Evolutionary conservation across 2,113 vertebrate genomes (phyloP).

Genomic region (Brachirus orientalis): DNA sequence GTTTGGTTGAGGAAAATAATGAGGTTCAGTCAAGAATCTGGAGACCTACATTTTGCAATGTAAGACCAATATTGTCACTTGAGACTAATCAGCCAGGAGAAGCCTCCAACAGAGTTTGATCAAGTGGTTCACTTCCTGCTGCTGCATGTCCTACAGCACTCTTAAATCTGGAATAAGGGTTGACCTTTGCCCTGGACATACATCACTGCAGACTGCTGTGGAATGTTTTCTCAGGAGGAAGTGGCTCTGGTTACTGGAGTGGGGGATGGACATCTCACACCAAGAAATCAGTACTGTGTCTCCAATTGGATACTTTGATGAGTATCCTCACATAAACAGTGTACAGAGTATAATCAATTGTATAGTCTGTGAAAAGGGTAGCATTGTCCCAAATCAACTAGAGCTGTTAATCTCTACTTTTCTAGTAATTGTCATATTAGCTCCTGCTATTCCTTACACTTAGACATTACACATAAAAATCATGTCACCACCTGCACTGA

Average conservation of each 20-base stretch:
- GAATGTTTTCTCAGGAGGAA: slow-evolving; percentile 72
- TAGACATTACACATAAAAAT: not conserved
- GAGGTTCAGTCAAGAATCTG: not conserved
- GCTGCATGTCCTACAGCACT: slow-evolving; percentile 40
- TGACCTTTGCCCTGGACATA: slow-evolving; percentile 74
- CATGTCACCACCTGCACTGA: not conserved
- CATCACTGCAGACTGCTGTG: slow-evolving; percentile 69
- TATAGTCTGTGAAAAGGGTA: not conserved
- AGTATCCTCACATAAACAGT: not conserved
- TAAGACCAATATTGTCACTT: slow-evolving; percentile 26
- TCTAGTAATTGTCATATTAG: too few species aligned
- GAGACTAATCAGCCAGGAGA: slow-evolving; percentile 36
- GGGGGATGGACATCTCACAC: slow-evolving; percentile 33
- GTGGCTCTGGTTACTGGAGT: slow-evolving; percentile 56
- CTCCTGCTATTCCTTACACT: too few species aligned
- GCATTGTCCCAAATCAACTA: not conserved
- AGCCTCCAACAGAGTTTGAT: slow-evolving; percentile 29
- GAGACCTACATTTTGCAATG: not conserved
- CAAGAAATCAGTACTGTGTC: slow-evolving; percentile 56
- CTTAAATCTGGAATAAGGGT: slow-evolving; percentile 63
- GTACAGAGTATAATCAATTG: not conserved
- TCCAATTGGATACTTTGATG: not conserved
- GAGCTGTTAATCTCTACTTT: not conserved
- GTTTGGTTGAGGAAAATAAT: too few species aligned
- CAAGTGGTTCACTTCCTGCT: slow-evolving; percentile 50